These are phyloP conservation scores for Troides oblongomaculatus DNA, from an alignment of 2,888 invertebrate species.

Conservation along the genomic window DNA sequence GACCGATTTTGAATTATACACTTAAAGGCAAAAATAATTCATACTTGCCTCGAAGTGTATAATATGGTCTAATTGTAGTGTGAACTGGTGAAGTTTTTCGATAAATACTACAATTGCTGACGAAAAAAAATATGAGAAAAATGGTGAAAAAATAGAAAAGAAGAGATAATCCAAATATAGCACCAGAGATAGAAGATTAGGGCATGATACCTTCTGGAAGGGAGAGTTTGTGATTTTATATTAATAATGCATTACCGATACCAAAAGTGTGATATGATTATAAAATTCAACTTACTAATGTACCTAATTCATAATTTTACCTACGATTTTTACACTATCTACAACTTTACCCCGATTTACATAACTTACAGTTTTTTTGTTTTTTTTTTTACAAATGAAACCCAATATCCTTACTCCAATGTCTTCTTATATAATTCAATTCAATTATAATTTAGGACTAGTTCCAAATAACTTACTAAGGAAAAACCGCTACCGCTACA, in stretches of 20 bases:
- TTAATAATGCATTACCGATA: conserved; percentile 52
- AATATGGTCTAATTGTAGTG: neutral
- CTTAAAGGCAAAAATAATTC: neutral
- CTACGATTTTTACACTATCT: conserved; percentile 75
- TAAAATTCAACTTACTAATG: conserved; percentile 72
- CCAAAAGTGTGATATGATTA: conserved; percentile 74
- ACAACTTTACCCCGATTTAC: conserved; percentile 63
- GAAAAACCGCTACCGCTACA: conserved; percentile 68
- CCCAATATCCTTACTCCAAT: conserved; percentile 33
- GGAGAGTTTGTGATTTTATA: conserved; percentile 41
- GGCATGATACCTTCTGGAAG: conserved; percentile 36
- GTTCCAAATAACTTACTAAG: conserved; percentile 76
- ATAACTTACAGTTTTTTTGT: conserved; percentile 32
- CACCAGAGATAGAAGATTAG: conserved; percentile 55
- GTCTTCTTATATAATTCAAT: conserved; percentile 42
- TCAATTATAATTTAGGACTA: conserved; percentile 72
- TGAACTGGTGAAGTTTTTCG: neutral
- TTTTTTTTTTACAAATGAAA: conserved; percentile 48
- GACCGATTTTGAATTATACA: neutral
- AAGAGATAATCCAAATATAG: conserved; percentile 44
- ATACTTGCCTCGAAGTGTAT: neutral
- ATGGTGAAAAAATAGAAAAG: conserved; percentile 29
- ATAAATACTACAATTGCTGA: neutral
- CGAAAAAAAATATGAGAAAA: conserved; percentile 2
- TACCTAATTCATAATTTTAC: conserved; percentile 61